Base-by-base conservation (phyloP, 2,113 vertebrate species). In the Nibea coibor region DNA sequence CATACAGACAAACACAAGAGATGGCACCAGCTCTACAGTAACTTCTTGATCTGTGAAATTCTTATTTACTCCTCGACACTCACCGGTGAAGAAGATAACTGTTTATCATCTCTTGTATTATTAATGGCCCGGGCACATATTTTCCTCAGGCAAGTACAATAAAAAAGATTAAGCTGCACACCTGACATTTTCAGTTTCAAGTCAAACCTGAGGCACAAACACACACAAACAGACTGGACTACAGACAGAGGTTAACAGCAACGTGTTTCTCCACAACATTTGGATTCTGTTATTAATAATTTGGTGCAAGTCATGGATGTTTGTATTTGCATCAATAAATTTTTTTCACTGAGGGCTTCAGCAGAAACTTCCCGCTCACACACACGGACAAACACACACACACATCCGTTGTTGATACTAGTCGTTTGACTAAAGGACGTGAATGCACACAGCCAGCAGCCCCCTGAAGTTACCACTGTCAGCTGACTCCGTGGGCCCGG, bases 401-500 rank as follows among this genome's bases (percentile, higher is more conserved):
- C n/a, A 14, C n/a, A 22, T 53, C 54, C 15, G 54, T 5, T 3
- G 22, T 56, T 11, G 22, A 56, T 22, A 14, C n/a, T 54, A 12
- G 10, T 54, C n/a, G n/a, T 56, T n/a, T 56, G 54, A 56, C 20
- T 53, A 53, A 53, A 9, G 10, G 16, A 50, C 5, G 47, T 50
- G 16, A 50, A 6, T 9, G 42, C 48, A 19, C 20, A 6, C 20
- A 54, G n/a, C 28, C 53, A 56, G 50, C 64, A 24, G 17, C 51
- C 22, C 17, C 2, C 28, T 16, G 17, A 43, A 53, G 48, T 96
- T 89, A 99, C 98, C 96, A 0, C 97, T 99, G 91, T 99, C 98
- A 0, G 98, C 98, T 0, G 98, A 99, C 88, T 99, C 98, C 0
- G 98, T 99, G 5, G 97, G 96, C 39, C 98, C 98, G 0, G 98